Conservation (phyloP, 2,113 vertebrate genomes). For the Laticauda colubrina region DNA sequence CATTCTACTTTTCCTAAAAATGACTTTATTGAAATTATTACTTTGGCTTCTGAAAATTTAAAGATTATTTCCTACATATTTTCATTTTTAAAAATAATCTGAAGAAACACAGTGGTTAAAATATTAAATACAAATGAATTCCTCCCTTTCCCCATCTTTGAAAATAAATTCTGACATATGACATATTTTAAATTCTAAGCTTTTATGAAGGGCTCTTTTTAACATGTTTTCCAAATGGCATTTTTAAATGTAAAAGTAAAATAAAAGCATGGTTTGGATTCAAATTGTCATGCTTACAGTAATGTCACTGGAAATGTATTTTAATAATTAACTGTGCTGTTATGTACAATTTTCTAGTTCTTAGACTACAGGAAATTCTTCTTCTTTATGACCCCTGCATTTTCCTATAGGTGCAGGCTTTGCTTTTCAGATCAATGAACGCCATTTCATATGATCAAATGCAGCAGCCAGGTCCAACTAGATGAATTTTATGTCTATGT, state of each 20-base stretch:
- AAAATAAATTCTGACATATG: background rate
- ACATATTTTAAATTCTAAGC: background rate
- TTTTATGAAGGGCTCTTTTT: background rate
- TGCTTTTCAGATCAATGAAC: background rate
- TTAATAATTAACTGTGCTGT: background rate
- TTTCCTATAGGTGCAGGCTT: background rate
- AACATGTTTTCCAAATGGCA: background rate
- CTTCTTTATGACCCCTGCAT: background rate
- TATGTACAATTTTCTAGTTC: slow-evolving; percentile 6
- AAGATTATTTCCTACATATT: too few species aligned
- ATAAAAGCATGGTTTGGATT: background rate
- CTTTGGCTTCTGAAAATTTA: background rate
- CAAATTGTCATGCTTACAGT: background rate
- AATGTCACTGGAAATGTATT: background rate
- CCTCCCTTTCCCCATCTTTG: background rate
- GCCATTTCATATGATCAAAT: background rate
- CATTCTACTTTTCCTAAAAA: background rate
- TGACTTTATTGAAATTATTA: background rate
- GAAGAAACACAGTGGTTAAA: background rate
- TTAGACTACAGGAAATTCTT: background rate
- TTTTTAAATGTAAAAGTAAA: background rate
- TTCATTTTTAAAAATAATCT: background rate
- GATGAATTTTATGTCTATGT: background rate
- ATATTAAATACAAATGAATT: background rate
- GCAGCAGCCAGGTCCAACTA: background rate